Conservation (phyloP, 2,888 invertebrate genomes). For the Carabus problematicus region DNA sequence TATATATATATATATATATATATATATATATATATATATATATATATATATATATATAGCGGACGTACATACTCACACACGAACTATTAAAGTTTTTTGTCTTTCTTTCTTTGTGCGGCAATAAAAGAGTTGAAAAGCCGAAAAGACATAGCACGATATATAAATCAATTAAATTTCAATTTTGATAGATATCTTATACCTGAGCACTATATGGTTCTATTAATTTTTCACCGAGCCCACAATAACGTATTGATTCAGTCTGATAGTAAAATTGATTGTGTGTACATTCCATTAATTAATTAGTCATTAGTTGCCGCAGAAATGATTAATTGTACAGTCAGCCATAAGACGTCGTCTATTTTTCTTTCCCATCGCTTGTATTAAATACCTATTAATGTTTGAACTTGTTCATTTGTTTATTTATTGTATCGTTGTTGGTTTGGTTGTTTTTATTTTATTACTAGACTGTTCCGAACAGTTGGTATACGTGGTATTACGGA, state of each 20-base stretch:
- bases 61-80: too few species aligned
- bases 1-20: too few species aligned
- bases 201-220: conserved; percentile 10
- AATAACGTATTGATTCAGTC: conserved; percentile 37
- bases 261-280: conserved; percentile 41
- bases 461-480: too few species aligned
- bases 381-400: conserved; percentile 24
- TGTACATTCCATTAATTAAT: conserved; percentile 42
- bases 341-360: conserved; percentile 5
- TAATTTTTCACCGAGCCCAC: conserved; percentile 36
- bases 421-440: background rate
- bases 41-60: too few species aligned
- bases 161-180: conserved; percentile 41
- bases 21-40: too few species aligned
- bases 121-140: too few species aligned
- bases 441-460: background rate
- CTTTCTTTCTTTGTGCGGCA: too few species aligned
- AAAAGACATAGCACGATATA: conserved; percentile 4
- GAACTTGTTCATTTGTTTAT: too few species aligned
- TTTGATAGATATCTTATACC: conserved; percentile 12
- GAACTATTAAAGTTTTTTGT: too few species aligned
- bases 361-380: conserved; percentile 25
- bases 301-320: conserved; percentile 40
- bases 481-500: background rate
- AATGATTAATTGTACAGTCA: conserved; percentile 34